Percentiles rank a stretch among this genome's conserved stretches.
Conservation (phyloP, 30 jellyfish, hydroid and myxozoan genomes). For the Rhopilema esculentum region DNA sequence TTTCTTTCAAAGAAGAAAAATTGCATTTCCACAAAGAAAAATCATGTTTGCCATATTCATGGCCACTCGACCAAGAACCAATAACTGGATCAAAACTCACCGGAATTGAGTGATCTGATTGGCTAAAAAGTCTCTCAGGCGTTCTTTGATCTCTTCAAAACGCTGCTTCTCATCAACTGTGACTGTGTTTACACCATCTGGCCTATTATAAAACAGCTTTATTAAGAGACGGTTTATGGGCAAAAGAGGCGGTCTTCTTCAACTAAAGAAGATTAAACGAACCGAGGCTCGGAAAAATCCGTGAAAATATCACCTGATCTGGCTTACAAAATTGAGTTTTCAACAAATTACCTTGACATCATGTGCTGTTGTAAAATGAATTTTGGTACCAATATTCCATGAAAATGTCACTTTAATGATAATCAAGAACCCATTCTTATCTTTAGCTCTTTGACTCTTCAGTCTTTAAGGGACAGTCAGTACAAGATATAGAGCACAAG, state of each 20-base stretch:
- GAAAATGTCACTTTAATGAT: no score
- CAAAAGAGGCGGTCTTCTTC: not conserved
- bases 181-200: constrained; percentile 97
- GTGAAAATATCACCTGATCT: not conserved
- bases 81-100: constrained; percentile 1
- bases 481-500: no score
- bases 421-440: no score
- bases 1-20: no score
- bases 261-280: not conserved
- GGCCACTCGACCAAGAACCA: not conserved
- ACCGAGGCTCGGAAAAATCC: not conserved
- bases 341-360: not conserved
- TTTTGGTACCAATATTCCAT: no score
- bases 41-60: no score
- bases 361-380: not conserved
- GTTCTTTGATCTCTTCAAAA: constrained; percentile 88
- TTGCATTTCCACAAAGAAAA: no score
- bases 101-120: constrained; percentile 95
- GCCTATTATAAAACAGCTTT: constrained; percentile 50
- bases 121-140: constrained; percentile 82
- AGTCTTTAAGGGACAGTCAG: no score
- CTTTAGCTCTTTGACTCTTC: no score
- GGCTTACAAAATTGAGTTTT: not conserved
- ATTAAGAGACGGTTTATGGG: not conserved
- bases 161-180: constrained; percentile 92